These are phyloP conservation scores for Bombyx mori DNA, from an alignment of 1,140 invertebrate species.

Conservation along the genomic window ASM3026992v2 NC_085107.1:12118501-12119000, in stretches of 20 bases:
- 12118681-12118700: constrained; percentile 84
- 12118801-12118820: constrained; percentile 40
- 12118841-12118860: constrained; percentile 77
- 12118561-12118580: constrained; percentile 93
- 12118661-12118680: constrained; percentile 80
- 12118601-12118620: constrained; percentile 87
- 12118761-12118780: constrained; percentile 9
- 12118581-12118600: constrained; percentile 74
- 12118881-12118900: constrained; percentile 95
- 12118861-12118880: constrained; percentile 89
- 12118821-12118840: constrained; percentile 31
- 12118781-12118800: constrained; percentile 32
- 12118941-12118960: constrained; percentile 89
- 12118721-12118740: constrained; percentile 36
- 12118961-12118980: constrained; percentile 82
- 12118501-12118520: constrained; percentile 66
- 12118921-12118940: constrained; percentile 89
- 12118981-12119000: constrained; percentile 89
- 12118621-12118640: constrained; percentile 87
- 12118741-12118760: constrained; percentile 18
- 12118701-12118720: constrained; percentile 36
- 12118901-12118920: constrained; percentile 88
- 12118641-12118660: constrained; percentile 83
- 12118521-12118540: constrained; percentile 70
- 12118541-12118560: constrained; percentile 71